Conservation (phyloP, 2,888 invertebrate genomes). For the Chymomyza procnemis region DNA sequence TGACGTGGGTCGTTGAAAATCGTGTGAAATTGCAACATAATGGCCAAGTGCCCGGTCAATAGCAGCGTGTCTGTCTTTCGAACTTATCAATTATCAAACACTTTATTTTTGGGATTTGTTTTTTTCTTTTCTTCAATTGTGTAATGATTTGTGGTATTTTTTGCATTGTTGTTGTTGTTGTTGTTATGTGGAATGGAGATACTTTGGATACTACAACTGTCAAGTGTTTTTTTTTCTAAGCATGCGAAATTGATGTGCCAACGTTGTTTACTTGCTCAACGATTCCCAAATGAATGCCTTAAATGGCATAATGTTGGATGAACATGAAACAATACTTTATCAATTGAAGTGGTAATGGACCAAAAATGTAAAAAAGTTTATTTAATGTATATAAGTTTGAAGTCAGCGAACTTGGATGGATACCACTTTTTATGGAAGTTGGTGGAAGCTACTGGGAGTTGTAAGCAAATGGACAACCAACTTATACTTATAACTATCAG, state of each 20-base stretch:
- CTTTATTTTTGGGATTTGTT: background rate
- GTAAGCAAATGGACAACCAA: too few species aligned
- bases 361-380: background rate
- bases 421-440: background rate
- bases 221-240: slow-evolving; percentile 42
- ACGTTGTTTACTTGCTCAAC: background rate
- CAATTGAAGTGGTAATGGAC: slow-evolving; percentile 10
- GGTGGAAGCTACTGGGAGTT: background rate
- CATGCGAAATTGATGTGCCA: slow-evolving; percentile 21
- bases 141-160: slow-evolving; percentile 29
- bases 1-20: slow-evolving; percentile 45
- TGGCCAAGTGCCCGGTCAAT: slow-evolving; percentile 41
- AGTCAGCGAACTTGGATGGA: slow-evolving; percentile 18
- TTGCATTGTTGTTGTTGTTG: background rate
- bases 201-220: slow-evolving; percentile 48
- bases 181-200: background rate
- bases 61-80: slow-evolving; percentile 2
- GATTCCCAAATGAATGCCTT: slow-evolving; percentile 16
- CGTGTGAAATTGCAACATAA: slow-evolving; percentile 46
- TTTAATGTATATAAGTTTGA: slow-evolving; percentile 9
- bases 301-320: slow-evolving; percentile 26
- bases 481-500: too few species aligned
- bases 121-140: slow-evolving; percentile 35
- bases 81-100: background rate
- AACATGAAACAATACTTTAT: slow-evolving; percentile 29